Evolutionary conservation across 2,888 invertebrate genomes (phyloP).

Genomic region (Camponotus fellah): DNA sequence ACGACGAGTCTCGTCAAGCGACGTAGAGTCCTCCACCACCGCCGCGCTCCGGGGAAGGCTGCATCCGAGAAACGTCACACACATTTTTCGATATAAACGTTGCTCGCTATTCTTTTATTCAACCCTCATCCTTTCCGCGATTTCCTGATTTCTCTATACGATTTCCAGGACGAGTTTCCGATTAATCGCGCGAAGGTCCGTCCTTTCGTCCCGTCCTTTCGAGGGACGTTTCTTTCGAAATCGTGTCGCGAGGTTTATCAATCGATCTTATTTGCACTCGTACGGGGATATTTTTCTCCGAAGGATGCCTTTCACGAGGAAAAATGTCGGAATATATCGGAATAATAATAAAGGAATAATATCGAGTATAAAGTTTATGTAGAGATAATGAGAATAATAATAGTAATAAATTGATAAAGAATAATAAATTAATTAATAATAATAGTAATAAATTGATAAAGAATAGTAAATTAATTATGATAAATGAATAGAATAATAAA

Average conservation of each 20-base stretch:
- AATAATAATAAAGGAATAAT: no score
- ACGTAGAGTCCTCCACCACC: slow-evolving; percentile 40
- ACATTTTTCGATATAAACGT: not conserved
- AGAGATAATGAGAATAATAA: no score
- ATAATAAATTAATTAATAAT: no score
- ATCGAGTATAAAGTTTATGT: no score
- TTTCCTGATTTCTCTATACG: no score
- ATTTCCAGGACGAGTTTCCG: not conserved
- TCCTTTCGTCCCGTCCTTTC: not conserved
- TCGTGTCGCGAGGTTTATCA: not conserved
- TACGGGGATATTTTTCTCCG: not conserved
- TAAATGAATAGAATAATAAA: not conserved
- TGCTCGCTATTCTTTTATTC: not conserved
- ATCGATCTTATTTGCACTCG: not conserved
- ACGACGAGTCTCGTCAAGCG: slow-evolving; percentile 58
- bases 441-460: no score
- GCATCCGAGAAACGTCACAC: not conserved
- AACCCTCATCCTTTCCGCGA: not conserved
- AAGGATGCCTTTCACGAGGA: not conserved
- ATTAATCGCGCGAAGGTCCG: not conserved
- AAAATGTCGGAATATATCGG: no score
- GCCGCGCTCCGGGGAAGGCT: not conserved
- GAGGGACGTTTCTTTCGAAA: not conserved
- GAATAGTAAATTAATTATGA: no score
- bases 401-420: no score